Percentiles rank a stretch among this genome's conserved stretches.
phyloP scores from a whole-genome alignment of 2,888 invertebrate genomes.

The Epirrita christyi region DNA sequence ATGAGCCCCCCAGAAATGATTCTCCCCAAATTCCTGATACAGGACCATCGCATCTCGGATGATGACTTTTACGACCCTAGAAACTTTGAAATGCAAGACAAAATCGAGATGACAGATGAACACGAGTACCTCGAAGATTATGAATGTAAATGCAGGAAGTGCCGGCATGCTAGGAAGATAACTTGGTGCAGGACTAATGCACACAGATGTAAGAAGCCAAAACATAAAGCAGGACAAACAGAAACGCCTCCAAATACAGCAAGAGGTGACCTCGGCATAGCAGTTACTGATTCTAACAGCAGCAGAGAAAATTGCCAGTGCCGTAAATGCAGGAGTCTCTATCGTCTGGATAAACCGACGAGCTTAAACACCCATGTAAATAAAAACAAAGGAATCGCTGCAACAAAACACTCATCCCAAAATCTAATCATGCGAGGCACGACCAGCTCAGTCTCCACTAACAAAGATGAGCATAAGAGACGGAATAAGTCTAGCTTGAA shows the following conservation, averaged over 20 bases:
- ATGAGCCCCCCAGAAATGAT: constrained; percentile 80
- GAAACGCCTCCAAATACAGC: constrained; percentile 61
- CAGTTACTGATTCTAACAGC: constrained; percentile 23
- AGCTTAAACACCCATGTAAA: constrained; percentile 33
- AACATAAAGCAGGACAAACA: constrained; percentile 26
- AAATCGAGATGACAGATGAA: constrained; percentile 36
- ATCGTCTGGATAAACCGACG: constrained; percentile 22
- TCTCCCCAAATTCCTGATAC: constrained; percentile 62
- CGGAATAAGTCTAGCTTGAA: constrained; percentile 46
- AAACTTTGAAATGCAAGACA: constrained; percentile 35
- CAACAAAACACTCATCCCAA: constrained; percentile 37
- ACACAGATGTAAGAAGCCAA: constrained; percentile 32
- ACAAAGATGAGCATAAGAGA: constrained; percentile 36
- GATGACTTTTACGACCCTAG: constrained; percentile 48
- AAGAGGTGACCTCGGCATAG: constrained; percentile 35
- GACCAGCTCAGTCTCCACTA: constrained; percentile 33
- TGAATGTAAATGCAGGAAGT: constrained; percentile 52
- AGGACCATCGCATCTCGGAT: constrained; percentile 44
- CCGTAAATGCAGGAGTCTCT: constrained; percentile 39
- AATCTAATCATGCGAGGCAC: constrained; percentile 27
- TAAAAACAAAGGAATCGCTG: constrained; percentile 37
- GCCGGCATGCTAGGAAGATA: constrained; percentile 40
- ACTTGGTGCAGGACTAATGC: constrained; percentile 29
- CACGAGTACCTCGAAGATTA: constrained; percentile 41
- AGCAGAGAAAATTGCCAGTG: constrained; percentile 40